Base-by-base conservation (phyloP, 2,113 vertebrate genomes). In the Macaca mulatta region DNA sequence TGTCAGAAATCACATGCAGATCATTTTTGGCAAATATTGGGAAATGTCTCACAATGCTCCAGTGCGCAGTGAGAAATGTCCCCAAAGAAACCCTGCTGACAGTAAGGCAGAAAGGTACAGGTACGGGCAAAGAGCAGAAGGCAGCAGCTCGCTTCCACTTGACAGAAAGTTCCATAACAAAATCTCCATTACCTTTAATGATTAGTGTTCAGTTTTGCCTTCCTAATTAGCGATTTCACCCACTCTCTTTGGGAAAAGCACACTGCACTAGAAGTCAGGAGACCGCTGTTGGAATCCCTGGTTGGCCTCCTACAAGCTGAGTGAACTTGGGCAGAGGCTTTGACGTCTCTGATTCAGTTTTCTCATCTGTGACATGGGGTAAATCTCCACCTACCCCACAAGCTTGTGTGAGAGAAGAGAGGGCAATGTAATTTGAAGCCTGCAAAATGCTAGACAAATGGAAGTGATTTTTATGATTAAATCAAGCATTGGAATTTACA, bases 391-490 rank as follows among this genome's bases (percentile, higher is more conserved):
- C 45, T 52, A 69, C 8, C 11, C 38, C 9, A 50, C 18, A 27
- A 81, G 20, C 38, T 79, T 64, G n/a, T 61, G 38, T 1, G 20
- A 95, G 40, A 79, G 35, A 90, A 85, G 32, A 25, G 20, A 93
- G 32, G 25, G 30, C 59, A 70, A 35, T 32, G 20, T 82, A 77
- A 93, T 79, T 67, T 91, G 77, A 96, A 90, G 27, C 6, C 89
- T 94, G n/a, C 35, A 81, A 89, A 78, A 57, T 48, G 5, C 45
- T 90, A 84, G 12, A 55, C 45, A 89, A 96, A 96, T 81, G 48
- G 27, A 96, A 97, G 82, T 89, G 74, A 90, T 92, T 96, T 94
- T 97, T 97, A 96, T 96, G 92, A 90, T 96, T 95, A 96, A 97
- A 96, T 96, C 83, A 90, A 95, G 87, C 20, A 40, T 93, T 96